Percentiles rank a stretch among this genome's conserved stretches.
These are phyloP conservation scores for Ligdia adustata DNA, from an alignment of 2,888 invertebrate genomes.

Conservation along the genomic window DNA sequence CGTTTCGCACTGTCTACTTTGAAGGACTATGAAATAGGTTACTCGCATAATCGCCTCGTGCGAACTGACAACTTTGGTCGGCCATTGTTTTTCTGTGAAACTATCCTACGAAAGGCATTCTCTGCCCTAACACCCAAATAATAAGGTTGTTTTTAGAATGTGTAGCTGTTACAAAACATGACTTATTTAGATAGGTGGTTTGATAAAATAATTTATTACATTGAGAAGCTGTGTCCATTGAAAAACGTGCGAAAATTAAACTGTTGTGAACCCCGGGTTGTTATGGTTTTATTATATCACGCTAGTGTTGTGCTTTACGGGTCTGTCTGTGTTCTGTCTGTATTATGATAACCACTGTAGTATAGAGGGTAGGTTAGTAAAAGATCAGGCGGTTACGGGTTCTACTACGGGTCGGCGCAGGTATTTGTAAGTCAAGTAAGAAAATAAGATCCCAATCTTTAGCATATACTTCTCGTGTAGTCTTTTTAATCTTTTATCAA, in stretches of 20 bases:
- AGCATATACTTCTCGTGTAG: too few relatives aligned
- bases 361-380: too few relatives aligned
- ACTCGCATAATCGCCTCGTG: slow-evolving; percentile 33
- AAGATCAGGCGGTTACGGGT: too few relatives aligned
- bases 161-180: slow-evolving; percentile 33
- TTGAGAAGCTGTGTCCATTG: slow-evolving; percentile 33
- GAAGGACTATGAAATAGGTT: slow-evolving; percentile 37
- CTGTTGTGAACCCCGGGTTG: slow-evolving; percentile 23
- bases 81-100: slow-evolving; percentile 36
- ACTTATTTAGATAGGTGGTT: slow-evolving; percentile 33
- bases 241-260: slow-evolving; percentile 34
- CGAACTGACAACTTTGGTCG: slow-evolving; percentile 25
- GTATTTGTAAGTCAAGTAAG: too few relatives aligned
- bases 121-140: slow-evolving; percentile 15
- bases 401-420: too few relatives aligned
- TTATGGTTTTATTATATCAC: slow-evolving; percentile 25
- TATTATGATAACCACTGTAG: too few relatives aligned
- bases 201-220: slow-evolving; percentile 35
- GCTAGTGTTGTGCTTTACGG: too few relatives aligned
- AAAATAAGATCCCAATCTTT: too few relatives aligned
- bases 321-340: too few relatives aligned
- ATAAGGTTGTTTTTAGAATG: slow-evolving; percentile 27
- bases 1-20: slow-evolving; percentile 27
- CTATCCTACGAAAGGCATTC: slow-evolving; percentile 12
- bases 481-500: too few relatives aligned